Percentiles rank a stretch among this genome's conserved stretches.
Evolutionary conservation across 2,113 vertebrate species (phyloP).

Genomic region (Girardinichthys multiradiatus): DNA sequence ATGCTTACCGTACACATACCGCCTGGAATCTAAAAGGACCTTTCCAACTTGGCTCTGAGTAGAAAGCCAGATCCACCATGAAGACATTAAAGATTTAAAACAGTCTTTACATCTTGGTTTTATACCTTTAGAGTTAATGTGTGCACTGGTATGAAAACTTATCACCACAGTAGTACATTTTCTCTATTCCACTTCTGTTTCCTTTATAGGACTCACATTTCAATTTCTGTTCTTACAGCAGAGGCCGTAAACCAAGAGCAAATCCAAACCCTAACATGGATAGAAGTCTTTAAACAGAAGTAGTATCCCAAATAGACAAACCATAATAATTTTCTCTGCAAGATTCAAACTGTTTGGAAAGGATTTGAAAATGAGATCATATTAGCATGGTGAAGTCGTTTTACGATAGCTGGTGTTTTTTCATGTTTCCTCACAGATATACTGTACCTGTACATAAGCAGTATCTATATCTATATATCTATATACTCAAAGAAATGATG

Average conservation of each 20-base stretch:
- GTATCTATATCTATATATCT: conserved; percentile 79
- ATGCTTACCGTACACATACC: conserved; percentile 51
- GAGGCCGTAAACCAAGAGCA: conserved; percentile 55
- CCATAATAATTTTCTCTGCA: conserved; percentile 51
- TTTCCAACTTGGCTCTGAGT: conserved; percentile 56
- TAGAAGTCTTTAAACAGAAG: conserved; percentile 56
- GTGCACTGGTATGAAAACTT: conserved; percentile 60
- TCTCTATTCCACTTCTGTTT: conserved; percentile 69
- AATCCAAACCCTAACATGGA: conserved; percentile 57
- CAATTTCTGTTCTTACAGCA: conserved; percentile 65
- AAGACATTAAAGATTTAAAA: conserved; percentile 50
- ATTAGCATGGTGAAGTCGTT: conserved; percentile 79
- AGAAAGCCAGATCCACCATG: conserved; percentile 54
- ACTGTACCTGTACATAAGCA: conserved; percentile 80
- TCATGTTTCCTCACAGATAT: conserved; percentile 69
- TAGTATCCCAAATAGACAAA: conserved; percentile 58
- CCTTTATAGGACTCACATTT: conserved; percentile 70
- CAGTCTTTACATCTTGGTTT: conserved; percentile 62
- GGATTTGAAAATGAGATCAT: conserved; percentile 73
- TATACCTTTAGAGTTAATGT: conserved; percentile 59
- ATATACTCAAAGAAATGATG: conserved; percentile 79
- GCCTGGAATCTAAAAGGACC: conserved; percentile 51
- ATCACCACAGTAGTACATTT: conserved; percentile 56
- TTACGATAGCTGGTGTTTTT: conserved; percentile 73
- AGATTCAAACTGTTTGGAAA: conserved; percentile 72